Conservation (phyloP, 1,140 invertebrate genomes). For the Cydia pomonella region DNA sequence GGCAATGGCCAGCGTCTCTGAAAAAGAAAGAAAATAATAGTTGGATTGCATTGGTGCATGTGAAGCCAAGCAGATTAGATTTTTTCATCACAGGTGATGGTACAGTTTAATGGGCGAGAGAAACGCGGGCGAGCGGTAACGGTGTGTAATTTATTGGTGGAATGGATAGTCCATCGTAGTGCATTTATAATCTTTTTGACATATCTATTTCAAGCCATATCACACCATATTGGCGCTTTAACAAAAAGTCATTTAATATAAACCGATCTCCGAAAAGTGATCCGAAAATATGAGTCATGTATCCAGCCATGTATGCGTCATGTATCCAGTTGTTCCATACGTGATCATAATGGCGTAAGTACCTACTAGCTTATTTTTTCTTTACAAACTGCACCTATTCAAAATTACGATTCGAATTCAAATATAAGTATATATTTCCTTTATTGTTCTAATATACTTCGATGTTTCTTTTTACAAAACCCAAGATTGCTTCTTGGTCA, state of each 20-base stretch:
- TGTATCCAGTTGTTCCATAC: too few species aligned
- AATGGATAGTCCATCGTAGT: constrained; percentile 24
- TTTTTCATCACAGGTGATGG: constrained; percentile 16
- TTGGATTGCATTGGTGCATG: constrained; percentile 27
- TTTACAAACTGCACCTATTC: too few species aligned
- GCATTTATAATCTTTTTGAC: background rate
- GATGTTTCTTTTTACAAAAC: background rate
- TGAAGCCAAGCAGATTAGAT: constrained; percentile 28
- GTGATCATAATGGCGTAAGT: too few species aligned
- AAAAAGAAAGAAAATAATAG: constrained; percentile 30
- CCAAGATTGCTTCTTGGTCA: background rate
- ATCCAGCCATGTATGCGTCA: too few species aligned
- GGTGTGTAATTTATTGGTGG: constrained; percentile 1
- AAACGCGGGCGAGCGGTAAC: background rate
- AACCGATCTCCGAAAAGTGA: background rate
- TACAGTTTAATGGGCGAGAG: background rate
- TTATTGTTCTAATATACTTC: too few species aligned
- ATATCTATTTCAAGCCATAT: background rate
- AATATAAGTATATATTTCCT: too few species aligned
- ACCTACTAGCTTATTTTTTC: background rate
- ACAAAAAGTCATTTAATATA: background rate
- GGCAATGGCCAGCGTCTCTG: constrained; percentile 52
- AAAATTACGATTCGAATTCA: too few species aligned
- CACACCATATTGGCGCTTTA: background rate
- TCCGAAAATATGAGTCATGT: background rate